Evolutionary conservation across 1,140 invertebrate species (phyloP), one percentile per base, ranked within the genome.

Genomic region (Epicauta chinensis): DNA sequence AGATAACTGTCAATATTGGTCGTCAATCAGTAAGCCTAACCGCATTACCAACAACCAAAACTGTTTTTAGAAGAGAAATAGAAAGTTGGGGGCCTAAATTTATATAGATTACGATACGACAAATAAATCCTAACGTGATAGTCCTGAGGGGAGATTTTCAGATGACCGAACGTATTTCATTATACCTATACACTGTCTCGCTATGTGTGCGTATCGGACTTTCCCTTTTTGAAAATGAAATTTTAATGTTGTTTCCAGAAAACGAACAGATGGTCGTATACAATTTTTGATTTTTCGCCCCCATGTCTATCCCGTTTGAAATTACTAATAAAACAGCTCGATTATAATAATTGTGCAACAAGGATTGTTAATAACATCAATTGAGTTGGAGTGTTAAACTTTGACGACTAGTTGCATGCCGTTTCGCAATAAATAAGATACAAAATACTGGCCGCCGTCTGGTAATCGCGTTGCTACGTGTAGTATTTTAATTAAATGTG

Each of bases 1-100:
- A 58, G 56, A 58, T 58, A 58, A 58, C 56, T 58, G 56, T 58
- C 56, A 52, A 55, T 58, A 58, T 38, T 47, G 56, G 42, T 55
- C 56, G 52, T 58, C 56, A 58, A 58, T 58, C 56, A 58, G 39
- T n/a, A 51, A 47, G 41, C 43, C 41, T 58, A 58, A 58, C 52
- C 44, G 49, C 56, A 58, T 58, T 58, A 58, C 41, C 48, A 52
- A 52, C 53, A 17, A 55, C 46, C 32, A 23, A 23, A 23, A 23
- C 23, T 23, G 23, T 23, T 23, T 23, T 23, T 23, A 23, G 23
- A 23, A 23, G 23, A 23, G 23, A 23, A 23, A 23, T 23, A 23
- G 23, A 23, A 23, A 23, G 23, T 23, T 23, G 7, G 23, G 23
- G 23, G 5, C 3, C 6, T 7, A 34, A 7, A 12, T 34, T 7